Conservation (phyloP, 2,888 invertebrate species). For the Plebejus anna region DNA sequence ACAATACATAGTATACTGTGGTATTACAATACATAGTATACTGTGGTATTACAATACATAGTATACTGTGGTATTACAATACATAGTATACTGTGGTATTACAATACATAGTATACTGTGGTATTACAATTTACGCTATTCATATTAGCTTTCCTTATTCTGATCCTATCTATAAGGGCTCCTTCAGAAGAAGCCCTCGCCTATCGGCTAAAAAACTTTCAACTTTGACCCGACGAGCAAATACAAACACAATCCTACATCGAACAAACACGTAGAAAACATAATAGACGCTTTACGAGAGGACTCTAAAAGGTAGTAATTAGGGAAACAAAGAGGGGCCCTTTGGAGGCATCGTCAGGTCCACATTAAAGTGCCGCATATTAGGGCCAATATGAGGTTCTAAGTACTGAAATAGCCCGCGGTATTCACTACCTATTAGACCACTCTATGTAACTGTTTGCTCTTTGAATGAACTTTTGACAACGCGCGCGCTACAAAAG, state of each 20-base stretch:
- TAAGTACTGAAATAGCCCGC: constrained; percentile 59
- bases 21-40: too few relatives aligned
- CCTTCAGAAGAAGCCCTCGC: background rate
- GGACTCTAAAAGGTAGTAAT: constrained; percentile 50
- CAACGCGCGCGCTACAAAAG: constrained; percentile 16
- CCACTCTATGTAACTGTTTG: constrained; percentile 35
- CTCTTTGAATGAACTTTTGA: constrained; percentile 23
- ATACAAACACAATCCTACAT: constrained; percentile 8
- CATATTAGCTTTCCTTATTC: background rate
- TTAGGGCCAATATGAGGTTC: constrained; percentile 63
- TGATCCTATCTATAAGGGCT: background rate
- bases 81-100: too few relatives aligned
- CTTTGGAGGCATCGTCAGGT: constrained; percentile 52
- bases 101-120: too few relatives aligned
- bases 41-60: too few relatives aligned
- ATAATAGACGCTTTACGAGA: constrained; percentile 46
- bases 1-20: too few relatives aligned
- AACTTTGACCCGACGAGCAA: background rate
- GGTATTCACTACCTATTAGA: constrained; percentile 58
- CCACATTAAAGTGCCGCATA: constrained; percentile 71
- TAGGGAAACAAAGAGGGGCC: constrained; percentile 56
- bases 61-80: too few relatives aligned
- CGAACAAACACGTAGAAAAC: constrained; percentile 35
- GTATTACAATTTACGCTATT: background rate
- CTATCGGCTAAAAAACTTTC: background rate